Percentiles rank a stretch among this genome's conserved stretches.
phyloP scores from a whole-genome alignment of 2,888 invertebrate species.

The Luffia ferchaultella region DNA sequence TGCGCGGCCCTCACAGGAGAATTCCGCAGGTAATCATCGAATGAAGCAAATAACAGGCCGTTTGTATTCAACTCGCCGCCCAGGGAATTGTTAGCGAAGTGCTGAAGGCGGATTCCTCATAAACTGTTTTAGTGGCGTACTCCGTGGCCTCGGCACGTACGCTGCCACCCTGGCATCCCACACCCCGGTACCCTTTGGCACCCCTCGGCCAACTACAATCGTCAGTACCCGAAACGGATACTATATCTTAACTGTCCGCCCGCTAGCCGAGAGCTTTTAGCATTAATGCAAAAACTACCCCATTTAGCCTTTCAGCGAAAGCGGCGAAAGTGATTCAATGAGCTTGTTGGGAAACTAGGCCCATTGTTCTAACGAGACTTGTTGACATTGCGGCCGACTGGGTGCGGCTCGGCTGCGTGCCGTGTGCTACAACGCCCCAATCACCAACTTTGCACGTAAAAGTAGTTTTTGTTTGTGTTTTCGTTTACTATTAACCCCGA shows the following conservation, averaged over 20 bases:
- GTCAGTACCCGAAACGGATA: constrained; percentile 1
- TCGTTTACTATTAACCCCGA: background rate
- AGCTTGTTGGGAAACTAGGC: constrained; percentile 2
- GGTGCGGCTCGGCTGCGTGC: background rate
- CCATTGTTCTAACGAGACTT: constrained; percentile 4
- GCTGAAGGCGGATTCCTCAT: constrained; percentile 6
- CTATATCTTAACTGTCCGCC: background rate
- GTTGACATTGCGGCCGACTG: background rate
- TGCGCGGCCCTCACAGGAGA: too few species aligned
- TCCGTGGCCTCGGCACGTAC: constrained; percentile 2
- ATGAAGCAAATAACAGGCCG: background rate
- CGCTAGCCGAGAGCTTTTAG: constrained; percentile 5
- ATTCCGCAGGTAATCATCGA: background rate
- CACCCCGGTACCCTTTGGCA: constrained; percentile 2
- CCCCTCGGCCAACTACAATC: constrained; percentile 5
- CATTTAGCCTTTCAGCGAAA: constrained; percentile 3
- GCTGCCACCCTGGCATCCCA: background rate
- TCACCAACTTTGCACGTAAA: background rate
- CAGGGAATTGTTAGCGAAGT: constrained; percentile 6
- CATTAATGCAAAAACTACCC: constrained; percentile 8
- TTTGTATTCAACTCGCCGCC: constrained; percentile 5
- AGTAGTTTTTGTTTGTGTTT: too few species aligned
- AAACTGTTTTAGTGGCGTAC: constrained; percentile 3
- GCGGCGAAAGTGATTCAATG: constrained; percentile 4
- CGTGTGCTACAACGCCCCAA: too few species aligned